Evolutionary conservation across 64 coral and sea anemone species (phyloP), one percentile per base, ranked within the genome.

Genomic region (Stylophora pistillata): DNA sequence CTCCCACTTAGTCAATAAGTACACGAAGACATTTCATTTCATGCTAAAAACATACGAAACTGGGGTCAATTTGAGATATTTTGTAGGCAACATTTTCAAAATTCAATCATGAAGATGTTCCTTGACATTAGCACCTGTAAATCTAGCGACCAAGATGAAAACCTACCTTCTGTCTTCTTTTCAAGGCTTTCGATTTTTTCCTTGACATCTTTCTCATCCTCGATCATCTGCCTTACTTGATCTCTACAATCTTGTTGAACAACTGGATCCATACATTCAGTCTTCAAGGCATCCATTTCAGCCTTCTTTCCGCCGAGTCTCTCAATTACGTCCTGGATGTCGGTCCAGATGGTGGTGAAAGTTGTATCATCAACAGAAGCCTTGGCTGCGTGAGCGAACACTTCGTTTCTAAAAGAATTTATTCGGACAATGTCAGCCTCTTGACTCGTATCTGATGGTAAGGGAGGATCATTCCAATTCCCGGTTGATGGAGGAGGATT

Each of bases 381-480:
- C 31, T 57, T 20, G 28, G 16, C 63, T 20, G 41, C 65, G n/a
- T 85, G 82, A 34, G 29, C 82, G 31, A 37, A 85, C 23, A 85
- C 13, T 18, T 55, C 27, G 41, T 85, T 85, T 15, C 82, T 27
- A 62, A 63, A 85, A 33, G 47, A 85, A 18, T 85, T 85, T 20
- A 85, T 27, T 14, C 82, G 82, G 26, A 62, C 82, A 30, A 85
- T 85, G 28, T 85, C 59, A 11, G 59, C 82, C 7, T 85, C 82
- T 7, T 14, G 16, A 33, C 27, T 85, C 23, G 20, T 64, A 31
- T 85, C 82, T 68, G 61, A 32, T 29, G 60, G 14, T 29, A 29
- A 29, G 31, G 73, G 73, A 33, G 31, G 52, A 20, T 17, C 7
- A n/a, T 76, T 29, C 73, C 73, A 76, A 33, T 23, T 76, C 18